A percentile compares a stretch with the other conserved stretches of the same genome.
Evolutionary conservation across 2,888 invertebrate genomes (phyloP).

Genomic region (Tipula confusa): DNA sequence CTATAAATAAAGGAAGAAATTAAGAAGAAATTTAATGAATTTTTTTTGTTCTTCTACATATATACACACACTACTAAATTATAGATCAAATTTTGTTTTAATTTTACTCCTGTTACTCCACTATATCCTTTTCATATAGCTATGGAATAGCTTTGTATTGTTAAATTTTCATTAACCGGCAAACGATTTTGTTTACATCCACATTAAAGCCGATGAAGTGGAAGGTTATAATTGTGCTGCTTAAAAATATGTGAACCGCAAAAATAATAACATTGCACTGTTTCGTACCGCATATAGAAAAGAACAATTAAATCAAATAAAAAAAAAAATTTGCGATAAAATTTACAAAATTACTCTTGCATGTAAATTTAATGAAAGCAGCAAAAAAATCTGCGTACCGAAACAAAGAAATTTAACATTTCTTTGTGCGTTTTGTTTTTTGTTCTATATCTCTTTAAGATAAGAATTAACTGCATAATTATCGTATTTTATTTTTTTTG

Average conservation of each 20-base stretch:
- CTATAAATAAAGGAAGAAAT: not conserved
- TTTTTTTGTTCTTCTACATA: not conserved
- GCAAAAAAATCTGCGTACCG: not conserved
- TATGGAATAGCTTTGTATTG: not conserved
- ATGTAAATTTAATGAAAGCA: not conserved
- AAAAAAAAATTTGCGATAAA: not conserved
- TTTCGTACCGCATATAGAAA: not conserved
- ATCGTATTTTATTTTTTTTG: not conserved
- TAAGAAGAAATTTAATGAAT: not conserved
- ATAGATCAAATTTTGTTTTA: not conserved
- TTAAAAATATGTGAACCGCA: not conserved
- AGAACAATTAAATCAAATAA: not conserved
- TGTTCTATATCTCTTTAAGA: not conserved
- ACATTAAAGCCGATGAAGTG: not conserved
- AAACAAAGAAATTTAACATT: not conserved
- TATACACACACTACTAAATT: not conserved
- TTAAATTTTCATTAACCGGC: not conserved
- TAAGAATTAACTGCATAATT: conserved; percentile 8
- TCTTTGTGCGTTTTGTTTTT: not conserved
- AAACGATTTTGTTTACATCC: not conserved
- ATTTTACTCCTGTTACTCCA: not conserved
- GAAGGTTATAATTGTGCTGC: not conserved
- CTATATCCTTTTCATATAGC: not conserved
- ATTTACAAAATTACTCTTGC: not conserved
- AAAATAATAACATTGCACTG: not conserved